Percentiles rank a stretch among this genome's conserved stretches.
Evolutionary conservation across 2,113 vertebrate genomes (phyloP).

Genomic region (Parotia lawesii): DNA sequence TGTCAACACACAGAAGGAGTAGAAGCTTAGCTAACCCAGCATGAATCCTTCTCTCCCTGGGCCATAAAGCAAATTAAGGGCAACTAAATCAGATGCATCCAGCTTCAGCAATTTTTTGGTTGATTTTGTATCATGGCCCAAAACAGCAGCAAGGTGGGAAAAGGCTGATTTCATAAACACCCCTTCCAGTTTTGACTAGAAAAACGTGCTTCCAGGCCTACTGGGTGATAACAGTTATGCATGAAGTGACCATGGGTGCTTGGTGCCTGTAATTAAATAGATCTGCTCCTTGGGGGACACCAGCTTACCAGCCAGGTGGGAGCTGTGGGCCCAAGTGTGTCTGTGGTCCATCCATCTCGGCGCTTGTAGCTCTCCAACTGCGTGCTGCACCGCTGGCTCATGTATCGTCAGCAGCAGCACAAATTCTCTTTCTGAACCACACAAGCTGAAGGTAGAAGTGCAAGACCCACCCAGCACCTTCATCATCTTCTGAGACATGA

Average conservation of each 20-base stretch:
- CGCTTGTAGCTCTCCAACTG: background rate
- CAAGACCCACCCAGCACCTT: background rate
- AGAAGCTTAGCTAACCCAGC: background rate
- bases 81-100: background rate
- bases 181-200: background rate
- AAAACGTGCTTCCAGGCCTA: background rate
- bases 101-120: background rate
- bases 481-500: background rate
- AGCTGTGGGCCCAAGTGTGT: background rate
- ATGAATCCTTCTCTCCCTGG: background rate
- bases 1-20: background rate
- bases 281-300: background rate
- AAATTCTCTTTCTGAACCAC: background rate
- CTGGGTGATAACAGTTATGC: background rate
- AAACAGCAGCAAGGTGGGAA: background rate
- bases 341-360: background rate
- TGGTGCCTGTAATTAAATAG: background rate
- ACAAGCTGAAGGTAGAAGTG: background rate
- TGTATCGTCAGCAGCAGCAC: rapidly evolving
- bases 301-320: background rate
- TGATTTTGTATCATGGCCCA: background rate
- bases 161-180: background rate
- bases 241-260: background rate
- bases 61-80: rapidly evolving
- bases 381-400: rapidly evolving